These are phyloP conservation scores for Orthonychiurus folsomi DNA, from an alignment of 2,888 invertebrate genomes.

Conservation along the genomic window DNA sequence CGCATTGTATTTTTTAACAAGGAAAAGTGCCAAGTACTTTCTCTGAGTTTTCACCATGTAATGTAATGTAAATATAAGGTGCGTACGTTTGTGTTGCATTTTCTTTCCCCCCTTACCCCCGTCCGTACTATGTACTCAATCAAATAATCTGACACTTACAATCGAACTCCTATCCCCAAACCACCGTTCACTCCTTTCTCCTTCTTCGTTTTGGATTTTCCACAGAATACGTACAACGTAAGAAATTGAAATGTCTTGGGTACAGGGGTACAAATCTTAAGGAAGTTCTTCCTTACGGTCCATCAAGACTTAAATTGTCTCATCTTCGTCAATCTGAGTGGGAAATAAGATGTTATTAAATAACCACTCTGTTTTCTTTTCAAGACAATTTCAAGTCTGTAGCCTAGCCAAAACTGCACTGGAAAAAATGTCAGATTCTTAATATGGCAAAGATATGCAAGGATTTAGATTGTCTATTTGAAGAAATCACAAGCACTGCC, in stretches of 20 bases:
- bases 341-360: too few species aligned
- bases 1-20: too few species aligned
- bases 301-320: too few species aligned
- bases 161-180: neutral
- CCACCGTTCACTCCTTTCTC: neutral
- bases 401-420: too few species aligned
- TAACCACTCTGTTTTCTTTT: neutral
- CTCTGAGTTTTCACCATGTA: too few species aligned
- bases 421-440: too few species aligned
- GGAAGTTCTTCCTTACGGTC: too few species aligned
- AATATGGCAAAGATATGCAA: too few species aligned
- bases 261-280: too few species aligned
- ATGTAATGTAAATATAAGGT: neutral
- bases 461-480: too few species aligned
- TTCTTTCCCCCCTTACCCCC: neutral
- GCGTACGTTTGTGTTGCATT: neutral
- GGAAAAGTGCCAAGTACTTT: too few species aligned
- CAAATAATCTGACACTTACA: constrained; percentile 1
- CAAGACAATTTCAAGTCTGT: neutral
- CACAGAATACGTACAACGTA: neutral
- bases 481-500: neutral
- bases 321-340: too few species aligned
- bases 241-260: neutral
- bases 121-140: neutral
- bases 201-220: neutral